These are phyloP conservation scores for Neolamprologus brichardi DNA, from an alignment of 2,113 vertebrate species.

Conservation along the genomic window DNA sequence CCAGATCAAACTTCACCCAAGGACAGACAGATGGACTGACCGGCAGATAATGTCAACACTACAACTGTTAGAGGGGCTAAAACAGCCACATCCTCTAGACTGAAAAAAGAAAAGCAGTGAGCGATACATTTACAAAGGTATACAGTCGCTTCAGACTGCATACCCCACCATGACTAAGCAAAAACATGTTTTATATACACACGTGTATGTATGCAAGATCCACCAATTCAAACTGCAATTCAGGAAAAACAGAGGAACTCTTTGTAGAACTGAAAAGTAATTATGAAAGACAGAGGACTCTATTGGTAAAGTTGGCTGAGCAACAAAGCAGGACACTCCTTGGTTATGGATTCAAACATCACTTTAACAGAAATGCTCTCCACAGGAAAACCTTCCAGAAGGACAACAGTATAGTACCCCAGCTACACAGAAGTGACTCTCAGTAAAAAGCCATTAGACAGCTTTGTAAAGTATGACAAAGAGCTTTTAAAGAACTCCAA, in stretches of 20 bases:
- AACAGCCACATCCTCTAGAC: neutral
- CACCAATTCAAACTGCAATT: neutral
- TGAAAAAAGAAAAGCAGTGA: neutral
- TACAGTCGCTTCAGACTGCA: neutral
- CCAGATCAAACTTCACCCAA: neutral
- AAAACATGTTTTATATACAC: neutral
- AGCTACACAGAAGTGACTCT: neutral
- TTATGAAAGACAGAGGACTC: neutral
- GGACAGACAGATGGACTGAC: neutral
- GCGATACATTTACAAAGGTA: neutral
- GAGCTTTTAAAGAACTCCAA: neutral
- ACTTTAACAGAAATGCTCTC: neutral
- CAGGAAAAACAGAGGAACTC: neutral
- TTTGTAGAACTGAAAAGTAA: neutral
- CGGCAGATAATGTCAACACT: neutral
- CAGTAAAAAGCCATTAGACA: neutral
- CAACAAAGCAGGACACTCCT: neutral
- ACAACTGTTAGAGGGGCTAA: neutral
- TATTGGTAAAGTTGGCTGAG: neutral
- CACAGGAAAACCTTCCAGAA: neutral
- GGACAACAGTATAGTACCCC: neutral
- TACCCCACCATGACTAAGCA: neutral
- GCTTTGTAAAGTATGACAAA: neutral
- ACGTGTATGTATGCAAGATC: neutral
- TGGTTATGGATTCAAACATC: neutral